Base-by-base conservation (phyloP, 2,113 vertebrate species). In the Aspiorhynchus laticeps region DNA sequence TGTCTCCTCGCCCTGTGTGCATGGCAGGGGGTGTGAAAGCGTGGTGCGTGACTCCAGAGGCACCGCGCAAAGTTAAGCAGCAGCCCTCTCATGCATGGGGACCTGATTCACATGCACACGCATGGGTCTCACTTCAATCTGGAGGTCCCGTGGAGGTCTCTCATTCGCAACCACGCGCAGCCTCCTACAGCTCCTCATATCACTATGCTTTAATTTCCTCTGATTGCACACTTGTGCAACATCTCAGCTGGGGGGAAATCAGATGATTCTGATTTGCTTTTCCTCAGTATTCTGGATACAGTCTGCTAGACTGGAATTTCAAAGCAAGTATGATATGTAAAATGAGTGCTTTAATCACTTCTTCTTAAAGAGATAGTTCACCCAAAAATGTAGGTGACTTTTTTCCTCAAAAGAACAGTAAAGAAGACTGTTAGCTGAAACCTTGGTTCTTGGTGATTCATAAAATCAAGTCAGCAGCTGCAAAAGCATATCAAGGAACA, bases 1-100 rank as follows among this genome's bases (percentile, higher is more conserved):
- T 85, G 84, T 87, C 80, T 80, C 86, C 63, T 80, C 24, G 41
- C 33, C 82, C 83, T 77, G n/a, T n/a, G n/a, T n/a, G 80, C 73
- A 11, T 88, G 87, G 74, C 75, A 77, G 86, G 86, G 75, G 56
- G 38, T 86, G 80, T 24, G 69, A 61, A 73, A 75, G 81, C 36
- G 19, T 73, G 75, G 63, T 69, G 75, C 59, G 36, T 31, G 59
- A 56, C 41, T 85, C 77, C 81, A 21, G 48, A 82, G 88, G 51
- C 75, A 61, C 51, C 4, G n/a, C 14, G 7, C 51, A 83, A 88
- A 89, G 81, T 71, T 76, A 69, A 84, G 79, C 79, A 80, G 43
- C 41, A 1, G 6, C 51, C 15, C 5, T 73, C 31, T 43, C n/a
- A 69, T 19, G 74, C 75, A 63, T 21, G 56, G 46, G 84, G 67